These are phyloP conservation scores for Stigmatopora argus DNA, from an alignment of 2,113 vertebrate genomes.

Conservation along the genomic window DNA sequence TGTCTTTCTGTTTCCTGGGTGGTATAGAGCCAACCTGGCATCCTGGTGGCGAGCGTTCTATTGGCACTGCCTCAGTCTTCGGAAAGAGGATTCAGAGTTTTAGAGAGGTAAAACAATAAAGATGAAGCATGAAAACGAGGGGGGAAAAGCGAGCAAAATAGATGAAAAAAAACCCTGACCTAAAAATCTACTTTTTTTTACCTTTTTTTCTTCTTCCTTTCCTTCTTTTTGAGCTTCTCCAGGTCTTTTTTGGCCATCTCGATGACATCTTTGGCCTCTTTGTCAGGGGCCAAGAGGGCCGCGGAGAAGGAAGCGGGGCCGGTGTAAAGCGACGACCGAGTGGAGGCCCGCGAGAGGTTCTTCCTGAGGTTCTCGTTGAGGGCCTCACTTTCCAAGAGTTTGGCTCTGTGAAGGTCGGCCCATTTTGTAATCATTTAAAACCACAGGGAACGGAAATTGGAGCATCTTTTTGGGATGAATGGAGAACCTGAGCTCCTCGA, in stretches of 20 bases:
- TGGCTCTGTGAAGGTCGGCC: constrained; percentile 80
- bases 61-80: constrained; percentile 88
- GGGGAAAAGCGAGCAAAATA: constrained; percentile 34
- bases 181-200: not conserved
- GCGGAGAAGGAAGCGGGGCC: constrained; percentile 74
- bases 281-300: constrained; percentile 75
- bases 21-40: constrained; percentile 84
- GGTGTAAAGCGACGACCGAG: constrained; percentile 77
- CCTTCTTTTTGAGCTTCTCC: constrained; percentile 91
- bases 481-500: constrained; percentile 91
- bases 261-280: constrained; percentile 87
- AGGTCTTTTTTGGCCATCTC: constrained; percentile 93
- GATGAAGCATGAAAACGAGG: constrained; percentile 24
- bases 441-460: too few relatives aligned
- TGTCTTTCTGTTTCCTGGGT: constrained; percentile 18
- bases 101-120: constrained; percentile 35
- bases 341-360: constrained; percentile 81
- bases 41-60: constrained; percentile 80
- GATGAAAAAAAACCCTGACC: not conserved
- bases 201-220: constrained; percentile 96
- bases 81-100: constrained; percentile 67
- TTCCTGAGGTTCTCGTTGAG: constrained; percentile 88
- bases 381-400: constrained; percentile 92
- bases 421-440: too few relatives aligned
- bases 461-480: too few relatives aligned